phyloP scores from a whole-genome alignment of 35 echinoderm and acorn worm species.

The Holothuria glaberrima region DNA sequence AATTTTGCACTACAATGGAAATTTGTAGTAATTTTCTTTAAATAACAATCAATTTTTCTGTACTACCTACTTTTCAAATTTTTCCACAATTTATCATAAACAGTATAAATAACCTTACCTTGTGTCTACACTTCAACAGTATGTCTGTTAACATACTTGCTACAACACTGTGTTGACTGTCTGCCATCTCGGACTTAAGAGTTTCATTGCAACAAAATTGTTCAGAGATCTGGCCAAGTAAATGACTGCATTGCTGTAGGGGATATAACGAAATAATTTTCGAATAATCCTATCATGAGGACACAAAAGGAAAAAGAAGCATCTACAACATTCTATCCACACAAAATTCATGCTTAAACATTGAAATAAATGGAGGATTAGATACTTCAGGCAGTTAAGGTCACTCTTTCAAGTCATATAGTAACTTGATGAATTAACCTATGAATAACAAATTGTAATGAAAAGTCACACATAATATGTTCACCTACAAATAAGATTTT shows the following conservation, averaged over 20 bases:
- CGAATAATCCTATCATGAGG: neutral
- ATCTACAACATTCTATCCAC: neutral
- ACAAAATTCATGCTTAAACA: neutral
- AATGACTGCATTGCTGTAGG: slow-evolving; percentile 78
- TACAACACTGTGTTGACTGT: slow-evolving; percentile 13
- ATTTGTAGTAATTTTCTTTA: no score
- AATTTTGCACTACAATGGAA: no score
- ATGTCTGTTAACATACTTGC: slow-evolving; percentile 71
- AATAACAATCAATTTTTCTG: no score
- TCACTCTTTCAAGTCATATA: no score
- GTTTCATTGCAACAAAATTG: neutral
- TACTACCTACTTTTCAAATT: no score
- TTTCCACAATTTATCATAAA: no score
- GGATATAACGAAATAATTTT: neutral
- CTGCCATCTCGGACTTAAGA: neutral
- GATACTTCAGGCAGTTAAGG: no score
- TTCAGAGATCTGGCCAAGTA: slow-evolving; percentile 64
- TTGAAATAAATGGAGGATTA: no score
- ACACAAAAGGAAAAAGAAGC: neutral
- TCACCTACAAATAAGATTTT: no score
- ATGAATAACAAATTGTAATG: no score
- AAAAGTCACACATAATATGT: no score
- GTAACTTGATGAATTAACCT: no score
- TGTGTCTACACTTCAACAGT: slow-evolving; percentile 87
- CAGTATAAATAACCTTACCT: slow-evolving; percentile 52